Evolutionary conservation across 2,888 invertebrate genomes (phyloP).

Genomic region (Pristionchus mayeri): DNA sequence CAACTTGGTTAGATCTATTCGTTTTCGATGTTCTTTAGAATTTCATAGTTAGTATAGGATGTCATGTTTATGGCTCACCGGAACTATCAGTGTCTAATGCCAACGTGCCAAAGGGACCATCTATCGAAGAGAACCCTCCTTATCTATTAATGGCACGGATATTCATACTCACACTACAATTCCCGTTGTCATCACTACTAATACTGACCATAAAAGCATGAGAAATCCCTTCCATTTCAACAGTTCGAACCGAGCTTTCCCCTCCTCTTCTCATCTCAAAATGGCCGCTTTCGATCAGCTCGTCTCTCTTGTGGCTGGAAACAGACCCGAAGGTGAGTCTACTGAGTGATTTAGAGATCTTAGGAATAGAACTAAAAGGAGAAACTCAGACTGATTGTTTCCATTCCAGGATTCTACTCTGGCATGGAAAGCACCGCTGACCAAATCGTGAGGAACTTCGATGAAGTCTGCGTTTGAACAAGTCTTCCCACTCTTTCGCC

Average conservation of each 20-base stretch:
- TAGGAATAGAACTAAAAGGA: neutral
- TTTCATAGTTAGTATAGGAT: too few species aligned
- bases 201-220: neutral
- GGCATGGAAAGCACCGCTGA: neutral
- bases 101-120: too few species aligned
- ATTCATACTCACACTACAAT: conserved; percentile 19
- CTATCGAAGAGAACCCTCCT: conserved; percentile 21
- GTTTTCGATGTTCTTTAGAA: too few species aligned
- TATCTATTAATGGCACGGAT: neutral
- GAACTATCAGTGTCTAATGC: too few species aligned
- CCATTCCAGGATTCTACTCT: conserved; percentile 14
- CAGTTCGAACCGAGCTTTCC: neutral
- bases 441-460: conserved; percentile 21
- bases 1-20: too few species aligned
- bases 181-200: neutral
- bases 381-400: neutral
- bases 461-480: conserved; percentile 24
- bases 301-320: neutral
- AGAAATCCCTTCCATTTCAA: neutral
- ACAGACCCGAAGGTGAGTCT: conserved; percentile 9
- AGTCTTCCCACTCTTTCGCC: neutral
- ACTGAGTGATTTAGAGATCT: neutral
- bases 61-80: too few species aligned
- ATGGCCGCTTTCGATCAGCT: conserved; percentile 4
- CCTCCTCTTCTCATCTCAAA: neutral